Evolutionary conservation across 2,113 vertebrate genomes (phyloP).

Genomic region (Phrynocephalus versicolor): DNA sequence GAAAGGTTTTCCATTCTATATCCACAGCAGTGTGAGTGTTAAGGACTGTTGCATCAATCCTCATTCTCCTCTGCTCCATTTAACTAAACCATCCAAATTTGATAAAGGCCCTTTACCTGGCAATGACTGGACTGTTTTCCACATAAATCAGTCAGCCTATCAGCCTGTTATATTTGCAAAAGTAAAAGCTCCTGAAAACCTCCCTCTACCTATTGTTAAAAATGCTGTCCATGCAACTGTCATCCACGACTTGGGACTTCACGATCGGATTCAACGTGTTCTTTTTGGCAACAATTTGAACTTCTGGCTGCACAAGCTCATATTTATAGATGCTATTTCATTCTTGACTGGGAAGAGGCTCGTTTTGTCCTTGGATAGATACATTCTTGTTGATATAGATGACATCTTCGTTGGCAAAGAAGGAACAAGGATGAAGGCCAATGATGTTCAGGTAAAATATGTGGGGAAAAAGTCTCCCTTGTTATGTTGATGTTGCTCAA

Average conservation of each 20-base stretch:
- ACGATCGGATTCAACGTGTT: conserved; percentile 80
- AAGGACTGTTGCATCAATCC: conserved; percentile 81
- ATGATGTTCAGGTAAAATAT: conserved; percentile 79
- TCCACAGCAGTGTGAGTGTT: conserved; percentile 74
- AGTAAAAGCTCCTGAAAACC: conserved; percentile 73
- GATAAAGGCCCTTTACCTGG: conserved; percentile 75
- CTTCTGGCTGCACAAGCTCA: conserved; percentile 84
- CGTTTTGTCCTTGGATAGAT: conserved; percentile 78
- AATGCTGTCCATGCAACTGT: conserved; percentile 74
- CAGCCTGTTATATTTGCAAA: conserved; percentile 81
- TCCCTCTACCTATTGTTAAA: conserved; percentile 66
- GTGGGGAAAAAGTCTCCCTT: not conserved
- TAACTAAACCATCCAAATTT: conserved; percentile 79
- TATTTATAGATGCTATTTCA: conserved; percentile 81
- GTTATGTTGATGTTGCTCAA: not conserved
- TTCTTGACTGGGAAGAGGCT: conserved; percentile 79
- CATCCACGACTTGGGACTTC: conserved; percentile 79
- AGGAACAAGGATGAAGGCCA: conserved; percentile 81
- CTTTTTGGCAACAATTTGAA: conserved; percentile 81
- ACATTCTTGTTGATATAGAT: conserved; percentile 83
- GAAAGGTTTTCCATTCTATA: conserved; percentile 75
- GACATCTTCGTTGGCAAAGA: conserved; percentile 86
- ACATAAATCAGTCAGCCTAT: conserved; percentile 78
- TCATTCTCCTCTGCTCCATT: conserved; percentile 76
- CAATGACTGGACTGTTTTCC: conserved; percentile 81